Evolutionary conservation across 30 jellyfish, hydroid and myxozoan species (phyloP).

Genomic region (Aurelia coerulea): DNA sequence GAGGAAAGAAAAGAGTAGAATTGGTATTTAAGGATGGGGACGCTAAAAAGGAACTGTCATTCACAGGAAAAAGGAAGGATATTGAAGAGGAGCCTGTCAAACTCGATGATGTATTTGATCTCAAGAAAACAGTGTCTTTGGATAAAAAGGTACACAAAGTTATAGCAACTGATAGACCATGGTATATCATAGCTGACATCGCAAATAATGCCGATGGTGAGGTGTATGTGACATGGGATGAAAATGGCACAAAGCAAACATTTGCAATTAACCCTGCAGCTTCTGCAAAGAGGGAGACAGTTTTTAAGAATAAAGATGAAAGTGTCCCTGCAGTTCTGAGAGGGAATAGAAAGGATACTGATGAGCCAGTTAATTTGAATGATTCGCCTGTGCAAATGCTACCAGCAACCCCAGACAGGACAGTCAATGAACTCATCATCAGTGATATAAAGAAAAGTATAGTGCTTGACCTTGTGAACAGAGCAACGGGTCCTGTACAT

Average conservation of each 20-base stretch:
- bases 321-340: not conserved
- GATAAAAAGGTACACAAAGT: not conserved
- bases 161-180: not conserved
- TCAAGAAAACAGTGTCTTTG: not conserved
- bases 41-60: not conserved
- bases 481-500: slow-evolving; percentile 15
- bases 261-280: not conserved
- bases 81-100: not conserved
- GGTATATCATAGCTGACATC: not conserved
- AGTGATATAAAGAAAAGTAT: not conserved
- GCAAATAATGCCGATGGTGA: slow-evolving; percentile 7
- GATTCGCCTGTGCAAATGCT: not conserved
- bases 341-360: not conserved
- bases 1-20: not conserved
- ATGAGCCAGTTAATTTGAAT: not conserved
- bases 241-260: not conserved
- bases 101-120: not conserved
- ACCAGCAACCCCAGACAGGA: not conserved
- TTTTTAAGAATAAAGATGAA: not conserved
- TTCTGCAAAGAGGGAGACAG: not conserved
- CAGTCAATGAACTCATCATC: not conserved
- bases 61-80: not conserved
- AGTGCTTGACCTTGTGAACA: not conserved
- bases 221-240: not conserved
- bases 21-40: not conserved